Evolutionary conservation across 2,888 invertebrate species (phyloP).

Genomic region (Stenoptilia bipunctidactyla): DNA sequence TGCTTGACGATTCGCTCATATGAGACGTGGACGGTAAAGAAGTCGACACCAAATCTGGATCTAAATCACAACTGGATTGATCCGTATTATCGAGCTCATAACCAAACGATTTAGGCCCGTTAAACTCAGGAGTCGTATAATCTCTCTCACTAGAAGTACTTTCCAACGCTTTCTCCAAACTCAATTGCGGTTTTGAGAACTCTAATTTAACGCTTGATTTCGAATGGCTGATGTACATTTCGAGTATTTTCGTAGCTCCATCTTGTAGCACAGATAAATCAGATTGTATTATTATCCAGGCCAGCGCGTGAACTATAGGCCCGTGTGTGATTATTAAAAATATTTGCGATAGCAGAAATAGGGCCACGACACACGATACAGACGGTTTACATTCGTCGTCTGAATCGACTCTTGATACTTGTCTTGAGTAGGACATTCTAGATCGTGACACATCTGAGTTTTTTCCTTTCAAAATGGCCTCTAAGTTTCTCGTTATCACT

Average conservation of each 20-base stretch:
- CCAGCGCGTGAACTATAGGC: constrained; percentile 90
- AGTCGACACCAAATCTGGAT: constrained; percentile 59
- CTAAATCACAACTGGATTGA: constrained; percentile 62
- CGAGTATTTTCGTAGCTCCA: constrained; percentile 77
- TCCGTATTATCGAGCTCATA: constrained; percentile 45
- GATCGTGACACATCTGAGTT: constrained; percentile 61
- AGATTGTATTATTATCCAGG: constrained; percentile 91
- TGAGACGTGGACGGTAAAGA: constrained; percentile 67
- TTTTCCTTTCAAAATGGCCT: constrained; percentile 74
- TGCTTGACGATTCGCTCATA: constrained; percentile 58
- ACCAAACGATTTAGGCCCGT: constrained; percentile 44
- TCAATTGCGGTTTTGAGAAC: constrained; percentile 80
- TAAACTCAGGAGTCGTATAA: constrained; percentile 55
- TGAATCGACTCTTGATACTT: constrained; percentile 36
- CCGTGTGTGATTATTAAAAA: constrained; percentile 94
- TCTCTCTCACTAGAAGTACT: constrained; percentile 52
- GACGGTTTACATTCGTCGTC: constrained; percentile 76
- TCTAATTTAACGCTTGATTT: constrained; percentile 71
- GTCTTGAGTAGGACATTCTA: constrained; percentile 40
- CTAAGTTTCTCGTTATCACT: constrained; percentile 73
- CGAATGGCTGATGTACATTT: constrained; percentile 72
- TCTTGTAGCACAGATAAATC: constrained; percentile 79
- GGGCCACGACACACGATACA: constrained; percentile 90
- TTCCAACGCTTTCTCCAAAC: constrained; percentile 81
- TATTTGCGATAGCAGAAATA: constrained; percentile 94